Evolutionary conservation across 2,797 vertebrate genomes (phyloP).

Genomic region (Muraenolepis orangiensis): DNA sequence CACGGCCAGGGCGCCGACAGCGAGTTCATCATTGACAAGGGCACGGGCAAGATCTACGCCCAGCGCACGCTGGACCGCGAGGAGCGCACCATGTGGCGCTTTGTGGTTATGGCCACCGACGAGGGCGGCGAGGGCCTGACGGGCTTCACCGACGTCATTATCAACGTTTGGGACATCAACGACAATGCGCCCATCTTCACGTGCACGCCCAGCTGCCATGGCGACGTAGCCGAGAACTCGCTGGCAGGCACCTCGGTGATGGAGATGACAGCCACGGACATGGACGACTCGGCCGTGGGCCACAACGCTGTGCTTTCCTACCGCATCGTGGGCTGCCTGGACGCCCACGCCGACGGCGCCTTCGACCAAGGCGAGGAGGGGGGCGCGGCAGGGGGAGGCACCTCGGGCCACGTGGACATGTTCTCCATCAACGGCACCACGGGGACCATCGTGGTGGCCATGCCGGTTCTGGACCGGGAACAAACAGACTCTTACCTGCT

Average conservation of each 20-base stretch:
- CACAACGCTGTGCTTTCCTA: conserved; percentile 85
- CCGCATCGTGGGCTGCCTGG: conserved; percentile 75
- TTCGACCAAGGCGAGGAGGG: conserved; percentile 10
- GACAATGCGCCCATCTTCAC: conserved; percentile 83
- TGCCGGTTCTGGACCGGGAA: conserved; percentile 79
- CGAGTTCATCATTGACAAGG: conserved; percentile 86
- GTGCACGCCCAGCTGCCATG: conserved; percentile 81
- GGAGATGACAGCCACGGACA: conserved; percentile 85
- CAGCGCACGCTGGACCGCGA: conserved; percentile 83
- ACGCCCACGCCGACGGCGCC: conserved; percentile 38
- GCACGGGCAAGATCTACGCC: conserved; percentile 84
- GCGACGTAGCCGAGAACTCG: conserved; percentile 82
- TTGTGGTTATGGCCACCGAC: conserved; percentile 87
- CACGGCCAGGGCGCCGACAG: conserved; percentile 85
- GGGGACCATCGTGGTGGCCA: conserved; percentile 76
- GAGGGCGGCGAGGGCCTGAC: conserved; percentile 88
- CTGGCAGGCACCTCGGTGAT: conserved; percentile 77
- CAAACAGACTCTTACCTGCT: conserved; percentile 77
- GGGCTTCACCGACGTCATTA: conserved; percentile 88
- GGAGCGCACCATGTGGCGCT: conserved; percentile 84
- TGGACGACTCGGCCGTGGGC: conserved; percentile 81
- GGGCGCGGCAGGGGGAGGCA: conserved; percentile 25
- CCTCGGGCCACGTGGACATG: conserved; percentile 68
- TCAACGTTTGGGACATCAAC: conserved; percentile 88
- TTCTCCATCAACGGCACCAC: conserved; percentile 80